Evolutionary conservation across 2,113 vertebrate species (phyloP), one percentile per base, ranked within the genome.

Genomic region (Gopherus evgoodei): DNA sequence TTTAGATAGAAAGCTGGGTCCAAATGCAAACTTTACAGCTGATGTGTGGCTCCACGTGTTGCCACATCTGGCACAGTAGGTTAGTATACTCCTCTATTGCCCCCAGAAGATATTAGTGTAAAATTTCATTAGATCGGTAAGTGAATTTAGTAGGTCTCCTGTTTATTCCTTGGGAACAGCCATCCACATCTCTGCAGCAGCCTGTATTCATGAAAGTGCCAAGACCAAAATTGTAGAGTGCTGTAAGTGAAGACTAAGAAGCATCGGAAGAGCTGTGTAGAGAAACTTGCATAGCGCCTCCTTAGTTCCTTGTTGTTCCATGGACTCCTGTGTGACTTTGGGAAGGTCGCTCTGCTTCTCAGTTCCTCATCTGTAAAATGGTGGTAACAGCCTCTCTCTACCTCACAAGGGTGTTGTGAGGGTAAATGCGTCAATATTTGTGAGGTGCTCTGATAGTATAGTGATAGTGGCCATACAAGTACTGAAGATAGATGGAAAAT

Each of bases 11-110:
- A 57, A 35, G 65, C 38, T 12, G 38, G 0, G 12, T 75, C 87
- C 35, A n/a, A 69, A 22, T 50, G 29, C 8, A 1, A 1, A 17
- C 54, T 85, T 53, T n/a, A 6, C 0, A 12, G 14, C 9, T 59
- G 80, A 21, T 38, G 65, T 10, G 8, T 31, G 49, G n/a, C 54
- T 81, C 29, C 85, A 62, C 16, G 11, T 86, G 29, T 17, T 62
- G 47, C 19, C 81, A 22, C 2, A 0, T 17, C 29, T 11, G 5
- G 38, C 54, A 25, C 21, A 50, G 17, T 31, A 1, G 6, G 54
- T 82, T n/a, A 35, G 31, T 9, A 19, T 69, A 38, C 19, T 69
- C 65, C 8, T 13, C 44, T 12, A 24, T 8, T 19, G 5, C 13
- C 62, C 11, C 16, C 12, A 22, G 21, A 75, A 75, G 47, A 75